Percentiles rank a stretch among this genome's conserved stretches.
phyloP scores from a whole-genome alignment of 1,140 invertebrate genomes.

The Conopomorpha cramerella region DNA sequence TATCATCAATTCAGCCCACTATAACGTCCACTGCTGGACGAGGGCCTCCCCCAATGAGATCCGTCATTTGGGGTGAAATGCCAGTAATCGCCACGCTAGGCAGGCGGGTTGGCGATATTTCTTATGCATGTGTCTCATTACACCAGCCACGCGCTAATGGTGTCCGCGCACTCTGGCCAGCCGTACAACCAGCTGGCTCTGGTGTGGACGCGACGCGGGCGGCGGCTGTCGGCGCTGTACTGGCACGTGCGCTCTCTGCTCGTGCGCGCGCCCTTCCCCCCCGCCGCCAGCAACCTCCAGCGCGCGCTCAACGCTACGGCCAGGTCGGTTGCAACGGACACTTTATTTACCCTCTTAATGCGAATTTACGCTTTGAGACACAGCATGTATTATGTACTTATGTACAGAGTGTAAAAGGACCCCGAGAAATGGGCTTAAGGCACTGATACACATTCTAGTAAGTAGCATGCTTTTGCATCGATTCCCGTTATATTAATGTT shows the following conservation, averaged over 20 bases:
- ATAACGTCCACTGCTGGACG: too few relatives aligned
- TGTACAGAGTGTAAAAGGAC: too few relatives aligned
- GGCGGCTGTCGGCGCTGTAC: constrained; percentile 81
- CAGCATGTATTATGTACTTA: background rate
- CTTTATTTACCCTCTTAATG: background rate
- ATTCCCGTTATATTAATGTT: too few relatives aligned
- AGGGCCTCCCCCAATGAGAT: too few relatives aligned
- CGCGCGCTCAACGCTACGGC: constrained; percentile 41
- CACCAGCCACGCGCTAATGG: constrained; percentile 73
- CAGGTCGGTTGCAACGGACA: constrained; percentile 7
- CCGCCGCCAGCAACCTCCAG: constrained; percentile 77
- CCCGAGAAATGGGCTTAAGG: too few relatives aligned
- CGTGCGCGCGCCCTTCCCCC: constrained; percentile 82
- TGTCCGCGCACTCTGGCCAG: constrained; percentile 83
- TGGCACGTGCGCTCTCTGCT: constrained; percentile 82
- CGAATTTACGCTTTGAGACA: background rate
- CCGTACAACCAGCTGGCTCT: constrained; percentile 88
- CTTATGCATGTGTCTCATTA: too few relatives aligned
- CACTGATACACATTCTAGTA: too few relatives aligned
- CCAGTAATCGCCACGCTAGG: too few relatives aligned
- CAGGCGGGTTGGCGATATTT: too few relatives aligned
- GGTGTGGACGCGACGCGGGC: constrained; percentile 78
- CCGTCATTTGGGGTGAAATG: too few relatives aligned
- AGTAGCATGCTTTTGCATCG: too few relatives aligned
- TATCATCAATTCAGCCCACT: background rate